Conservation (phyloP, 2,113 vertebrate genomes). For the Brachionichthys hirsutus region DNA sequence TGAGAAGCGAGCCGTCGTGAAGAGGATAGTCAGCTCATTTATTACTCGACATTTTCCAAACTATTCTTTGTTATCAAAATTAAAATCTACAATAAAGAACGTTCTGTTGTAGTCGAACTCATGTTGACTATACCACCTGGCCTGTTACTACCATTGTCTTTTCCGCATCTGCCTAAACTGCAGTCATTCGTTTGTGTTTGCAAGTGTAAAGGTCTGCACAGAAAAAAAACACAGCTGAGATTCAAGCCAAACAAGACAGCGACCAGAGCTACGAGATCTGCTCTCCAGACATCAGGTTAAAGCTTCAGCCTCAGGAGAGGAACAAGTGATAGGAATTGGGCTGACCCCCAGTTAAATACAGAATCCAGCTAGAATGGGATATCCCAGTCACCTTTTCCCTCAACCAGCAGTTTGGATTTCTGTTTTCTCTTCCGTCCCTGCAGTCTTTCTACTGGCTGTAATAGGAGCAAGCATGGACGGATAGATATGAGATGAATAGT, state of each 20-base stretch:
- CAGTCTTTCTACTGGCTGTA: constrained; percentile 74
- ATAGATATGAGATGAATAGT: constrained; percentile 21
- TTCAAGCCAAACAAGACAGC: constrained; percentile 28
- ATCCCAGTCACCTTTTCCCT: constrained; percentile 67
- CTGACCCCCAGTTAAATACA: constrained; percentile 81
- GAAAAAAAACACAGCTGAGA: too few species aligned
- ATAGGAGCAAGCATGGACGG: constrained; percentile 72
- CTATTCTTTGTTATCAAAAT: neutral
- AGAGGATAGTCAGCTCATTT: neutral
- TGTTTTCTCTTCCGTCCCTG: constrained; percentile 20
- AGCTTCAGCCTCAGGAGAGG: constrained; percentile 67
- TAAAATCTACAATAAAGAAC: neutral
- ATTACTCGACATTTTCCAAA: neutral
- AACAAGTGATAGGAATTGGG: constrained; percentile 76
- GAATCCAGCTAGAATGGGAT: constrained; percentile 52
- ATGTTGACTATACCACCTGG: constrained; percentile 11
- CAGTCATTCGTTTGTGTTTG: too few species aligned
- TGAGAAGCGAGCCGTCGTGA: constrained; percentile 1
- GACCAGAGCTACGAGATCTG: constrained; percentile 16
- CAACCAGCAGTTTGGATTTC: constrained; percentile 26
- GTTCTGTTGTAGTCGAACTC: neutral
- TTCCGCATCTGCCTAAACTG: constrained; percentile 21
- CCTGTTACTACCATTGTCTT: constrained; percentile 23
- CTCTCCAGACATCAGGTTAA: constrained; percentile 37
- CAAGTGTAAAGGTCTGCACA: too few species aligned